phyloP scores from a whole-genome alignment of 1,140 invertebrate genomes.

The Brachionus manjavacas region DNA sequence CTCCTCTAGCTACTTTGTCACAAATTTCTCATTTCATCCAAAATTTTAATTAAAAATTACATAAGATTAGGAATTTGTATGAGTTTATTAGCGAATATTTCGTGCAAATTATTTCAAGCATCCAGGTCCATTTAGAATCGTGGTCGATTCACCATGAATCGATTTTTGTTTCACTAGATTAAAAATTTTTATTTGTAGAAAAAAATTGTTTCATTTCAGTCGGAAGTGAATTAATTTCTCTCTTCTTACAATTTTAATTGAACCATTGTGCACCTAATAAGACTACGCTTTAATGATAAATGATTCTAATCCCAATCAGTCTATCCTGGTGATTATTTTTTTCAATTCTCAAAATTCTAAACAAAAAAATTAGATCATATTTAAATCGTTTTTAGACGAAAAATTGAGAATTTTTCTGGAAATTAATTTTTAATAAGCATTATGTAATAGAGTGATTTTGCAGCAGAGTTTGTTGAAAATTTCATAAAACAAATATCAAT shows the following conservation, averaged over 20 bases:
- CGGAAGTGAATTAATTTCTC: background rate
- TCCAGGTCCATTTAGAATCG: background rate
- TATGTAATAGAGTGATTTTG: background rate
- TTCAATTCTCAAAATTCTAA: background rate
- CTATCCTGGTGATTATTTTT: background rate
- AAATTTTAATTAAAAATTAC: conserved; percentile 4
- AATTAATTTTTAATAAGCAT: background rate
- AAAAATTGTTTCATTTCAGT: background rate
- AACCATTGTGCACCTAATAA: background rate
- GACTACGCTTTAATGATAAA: background rate
- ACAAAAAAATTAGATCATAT: background rate
- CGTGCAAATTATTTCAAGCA: background rate
- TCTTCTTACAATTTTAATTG: background rate
- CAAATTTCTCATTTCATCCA: background rate
- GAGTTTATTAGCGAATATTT: background rate
- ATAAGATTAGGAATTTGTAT: background rate
- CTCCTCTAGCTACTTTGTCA: background rate
- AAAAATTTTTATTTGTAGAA: background rate
- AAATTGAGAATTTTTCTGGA: background rate
- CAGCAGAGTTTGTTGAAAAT: background rate
- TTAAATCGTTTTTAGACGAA: background rate
- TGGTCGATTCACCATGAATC: background rate
- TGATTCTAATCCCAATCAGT: background rate
- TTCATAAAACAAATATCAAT: background rate
- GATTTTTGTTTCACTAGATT: background rate